Evolutionary conservation across 2,888 invertebrate species (phyloP).

Genomic region (Romanomermis culicivorax): DNA sequence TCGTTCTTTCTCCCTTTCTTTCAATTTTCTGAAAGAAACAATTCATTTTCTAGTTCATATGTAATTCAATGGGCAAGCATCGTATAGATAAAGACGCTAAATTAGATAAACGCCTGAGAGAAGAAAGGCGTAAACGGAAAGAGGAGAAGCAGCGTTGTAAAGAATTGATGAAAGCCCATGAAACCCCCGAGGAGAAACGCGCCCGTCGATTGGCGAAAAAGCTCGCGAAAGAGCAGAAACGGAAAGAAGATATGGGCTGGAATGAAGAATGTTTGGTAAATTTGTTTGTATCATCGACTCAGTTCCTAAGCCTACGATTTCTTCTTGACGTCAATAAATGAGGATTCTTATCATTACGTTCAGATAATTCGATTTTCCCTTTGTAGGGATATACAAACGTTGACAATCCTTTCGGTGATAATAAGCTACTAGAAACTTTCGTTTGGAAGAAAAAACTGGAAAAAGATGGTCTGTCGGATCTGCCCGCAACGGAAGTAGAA

Average conservation of each 20-base stretch:
- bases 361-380: too few relatives aligned
- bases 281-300: background rate
- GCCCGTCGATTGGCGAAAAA: conserved; percentile 64
- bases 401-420: conserved; percentile 96
- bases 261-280: conserved; percentile 10
- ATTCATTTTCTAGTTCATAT: too few relatives aligned
- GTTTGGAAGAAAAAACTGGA: conserved; percentile 90
- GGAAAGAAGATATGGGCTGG: conserved; percentile 12
- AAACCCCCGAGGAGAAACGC: conserved; percentile 84
- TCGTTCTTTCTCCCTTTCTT: too few relatives aligned
- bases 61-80: too few relatives aligned
- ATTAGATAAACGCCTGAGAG: background rate
- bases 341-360: too few relatives aligned
- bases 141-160: conserved; percentile 24
- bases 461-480: conserved; percentile 62
- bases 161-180: conserved; percentile 48
- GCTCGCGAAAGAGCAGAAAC: conserved; percentile 21
- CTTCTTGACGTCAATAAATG: too few relatives aligned
- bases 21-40: too few relatives aligned
- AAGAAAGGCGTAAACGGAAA: conserved; percentile 10
- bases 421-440: conserved; percentile 75
- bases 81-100: background rate
- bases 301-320: too few relatives aligned
- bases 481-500: conserved; percentile 56
- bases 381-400: conserved; percentile 56